Conservation (phyloP, 2,113 vertebrate species). For the Pundamilia nyererei region DNA sequence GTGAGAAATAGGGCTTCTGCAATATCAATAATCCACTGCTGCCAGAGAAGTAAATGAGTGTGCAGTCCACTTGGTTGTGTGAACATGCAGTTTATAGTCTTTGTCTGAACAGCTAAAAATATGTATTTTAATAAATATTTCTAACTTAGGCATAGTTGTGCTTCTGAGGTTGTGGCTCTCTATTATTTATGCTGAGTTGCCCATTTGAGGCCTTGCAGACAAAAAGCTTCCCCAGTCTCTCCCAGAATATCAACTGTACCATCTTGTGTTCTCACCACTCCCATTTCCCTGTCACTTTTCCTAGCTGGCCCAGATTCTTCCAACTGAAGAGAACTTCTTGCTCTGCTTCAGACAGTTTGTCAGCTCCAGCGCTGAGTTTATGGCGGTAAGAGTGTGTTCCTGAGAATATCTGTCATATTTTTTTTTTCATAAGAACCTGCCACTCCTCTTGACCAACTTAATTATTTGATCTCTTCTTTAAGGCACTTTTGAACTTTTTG, state of each 20-base stretch:
- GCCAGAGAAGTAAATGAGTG: not conserved
- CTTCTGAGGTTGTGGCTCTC: conserved; percentile 20
- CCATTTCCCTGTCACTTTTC: conserved; percentile 31
- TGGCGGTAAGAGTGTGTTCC: conserved; percentile 82
- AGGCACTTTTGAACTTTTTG: not conserved
- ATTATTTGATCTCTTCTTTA: not conserved
- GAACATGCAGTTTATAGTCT: not conserved
- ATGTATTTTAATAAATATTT: not conserved
- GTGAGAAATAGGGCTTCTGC: not conserved
- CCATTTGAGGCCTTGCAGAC: conserved; percentile 16
- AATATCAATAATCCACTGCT: conserved; percentile 1
- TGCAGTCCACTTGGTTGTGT: not conserved
- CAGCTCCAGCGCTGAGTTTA: conserved; percentile 92
- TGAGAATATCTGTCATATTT: not conserved
- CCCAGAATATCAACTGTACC: not conserved
- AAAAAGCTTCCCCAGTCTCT: conserved; percentile 20
- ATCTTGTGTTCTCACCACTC: conserved; percentile 31
- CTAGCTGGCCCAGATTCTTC: conserved; percentile 96
- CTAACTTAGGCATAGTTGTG: not conserved
- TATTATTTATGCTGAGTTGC: conserved; percentile 44
- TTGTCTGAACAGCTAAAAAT: not conserved
- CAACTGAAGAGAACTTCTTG: conserved; percentile 96
- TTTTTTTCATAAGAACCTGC: not conserved
- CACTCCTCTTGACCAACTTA: not conserved
- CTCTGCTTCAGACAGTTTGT: conserved; percentile 96